Percentiles rank a stretch among this genome's conserved stretches.
Evolutionary conservation across 1,140 invertebrate genomes (phyloP).

Genomic region (Lepeophtheirus salmonis): DNA sequence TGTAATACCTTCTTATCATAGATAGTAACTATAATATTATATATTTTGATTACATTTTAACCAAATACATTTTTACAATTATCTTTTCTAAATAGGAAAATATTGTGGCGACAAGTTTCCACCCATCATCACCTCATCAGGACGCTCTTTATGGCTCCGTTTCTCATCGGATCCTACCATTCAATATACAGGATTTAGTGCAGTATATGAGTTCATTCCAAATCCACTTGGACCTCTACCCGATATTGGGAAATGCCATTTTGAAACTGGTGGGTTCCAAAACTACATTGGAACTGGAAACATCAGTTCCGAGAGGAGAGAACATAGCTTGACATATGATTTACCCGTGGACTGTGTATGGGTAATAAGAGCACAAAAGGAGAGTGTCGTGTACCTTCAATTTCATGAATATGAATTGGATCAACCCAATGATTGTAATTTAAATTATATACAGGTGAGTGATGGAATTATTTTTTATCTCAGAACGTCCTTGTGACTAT

Average conservation of each 20-base stretch:
- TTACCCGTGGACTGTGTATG: slow-evolving; percentile 57
- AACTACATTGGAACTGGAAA: slow-evolving; percentile 27
- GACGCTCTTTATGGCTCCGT: slow-evolving; percentile 55
- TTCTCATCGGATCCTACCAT: slow-evolving; percentile 69
- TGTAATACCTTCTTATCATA: too few relatives aligned
- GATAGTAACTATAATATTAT: too few relatives aligned
- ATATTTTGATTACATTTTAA: too few relatives aligned
- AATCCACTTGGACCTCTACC: slow-evolving; percentile 16
- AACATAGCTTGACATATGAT: slow-evolving; percentile 32
- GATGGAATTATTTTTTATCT: too few relatives aligned
- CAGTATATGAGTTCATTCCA: slow-evolving; percentile 18
- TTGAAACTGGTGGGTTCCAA: slow-evolving; percentile 19
- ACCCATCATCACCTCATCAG: slow-evolving; percentile 48
- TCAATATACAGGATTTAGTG: slow-evolving; percentile 54
- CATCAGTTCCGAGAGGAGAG: slow-evolving; percentile 34
- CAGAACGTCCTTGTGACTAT: too few relatives aligned
- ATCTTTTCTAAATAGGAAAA: too few relatives aligned
- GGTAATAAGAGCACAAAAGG: slow-evolving; percentile 34
- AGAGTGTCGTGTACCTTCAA: slow-evolving; percentile 15
- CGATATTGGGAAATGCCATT: slow-evolving; percentile 19
- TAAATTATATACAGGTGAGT: slow-evolving; percentile 18
- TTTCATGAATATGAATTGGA: slow-evolving; percentile 15
- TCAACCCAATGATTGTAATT: slow-evolving; percentile 17
- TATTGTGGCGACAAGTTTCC: slow-evolving; percentile 60
- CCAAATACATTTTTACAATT: too few relatives aligned